Conservation (phyloP, 2,113 vertebrate species). For the Megaceryle torquata region DNA sequence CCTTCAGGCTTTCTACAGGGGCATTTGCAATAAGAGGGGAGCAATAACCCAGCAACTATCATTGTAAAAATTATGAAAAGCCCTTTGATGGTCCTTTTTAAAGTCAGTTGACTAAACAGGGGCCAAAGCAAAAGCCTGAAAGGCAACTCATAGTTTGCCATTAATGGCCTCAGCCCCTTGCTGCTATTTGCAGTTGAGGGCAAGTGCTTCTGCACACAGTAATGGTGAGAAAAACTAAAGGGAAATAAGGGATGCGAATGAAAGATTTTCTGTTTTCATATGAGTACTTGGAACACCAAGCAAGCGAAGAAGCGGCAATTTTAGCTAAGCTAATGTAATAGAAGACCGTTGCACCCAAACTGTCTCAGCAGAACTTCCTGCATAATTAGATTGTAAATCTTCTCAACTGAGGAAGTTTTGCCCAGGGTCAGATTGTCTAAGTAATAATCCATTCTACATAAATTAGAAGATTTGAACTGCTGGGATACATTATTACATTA, state of each 20-base stretch:
- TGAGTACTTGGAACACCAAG: conserved; percentile 44
- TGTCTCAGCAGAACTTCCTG: conserved; percentile 68
- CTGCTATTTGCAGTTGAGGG: neutral
- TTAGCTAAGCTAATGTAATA: conserved; percentile 63
- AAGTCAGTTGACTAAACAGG: conserved; percentile 32
- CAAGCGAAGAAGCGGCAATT: conserved; percentile 43
- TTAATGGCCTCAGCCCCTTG: neutral
- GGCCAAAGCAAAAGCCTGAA: conserved; percentile 35
- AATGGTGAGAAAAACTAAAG: conserved; percentile 18
- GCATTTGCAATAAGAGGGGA: neutral
- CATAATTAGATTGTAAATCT: conserved; percentile 70
- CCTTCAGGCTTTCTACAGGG: conserved; percentile 27
- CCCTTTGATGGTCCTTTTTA: conserved; percentile 44
- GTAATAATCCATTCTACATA: conserved; percentile 71
- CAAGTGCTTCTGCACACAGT: neutral
- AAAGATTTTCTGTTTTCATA: conserved; percentile 32
- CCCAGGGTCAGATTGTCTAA: conserved; percentile 66
- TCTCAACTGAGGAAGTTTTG: conserved; percentile 67
- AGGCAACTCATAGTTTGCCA: neutral
- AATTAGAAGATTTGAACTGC: conserved; percentile 65
- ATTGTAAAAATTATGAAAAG: conserved; percentile 63
- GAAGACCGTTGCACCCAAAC: conserved; percentile 57
- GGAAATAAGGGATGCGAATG: neutral
- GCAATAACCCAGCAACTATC: conserved; percentile 28
- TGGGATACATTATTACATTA: conserved; percentile 55